Evolutionary conservation across 2,888 invertebrate species (phyloP).

Genomic region (Parelbella ahira): DNA sequence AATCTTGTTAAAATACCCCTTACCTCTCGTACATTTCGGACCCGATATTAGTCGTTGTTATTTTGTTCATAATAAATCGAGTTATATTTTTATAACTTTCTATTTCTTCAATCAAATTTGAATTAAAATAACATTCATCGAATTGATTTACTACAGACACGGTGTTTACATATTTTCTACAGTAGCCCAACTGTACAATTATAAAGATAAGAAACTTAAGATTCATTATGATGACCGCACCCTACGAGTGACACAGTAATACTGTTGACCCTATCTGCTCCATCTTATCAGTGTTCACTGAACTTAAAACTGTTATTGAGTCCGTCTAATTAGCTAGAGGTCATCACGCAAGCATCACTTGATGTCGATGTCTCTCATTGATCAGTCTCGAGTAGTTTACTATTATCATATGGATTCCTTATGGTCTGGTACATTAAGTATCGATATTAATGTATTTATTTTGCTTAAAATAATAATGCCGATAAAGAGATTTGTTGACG

Average conservation of each 20-base stretch:
- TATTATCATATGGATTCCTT: no score
- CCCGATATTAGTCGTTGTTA: slow-evolving; percentile 62
- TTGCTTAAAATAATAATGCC: no score
- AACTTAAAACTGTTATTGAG: neutral
- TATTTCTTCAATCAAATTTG: slow-evolving; percentile 69
- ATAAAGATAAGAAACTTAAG: slow-evolving; percentile 4
- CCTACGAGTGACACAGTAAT: slow-evolving; percentile 2
- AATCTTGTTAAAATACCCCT: slow-evolving; percentile 27
- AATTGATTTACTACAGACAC: slow-evolving; percentile 1
- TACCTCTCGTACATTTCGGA: slow-evolving; percentile 72
- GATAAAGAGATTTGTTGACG: no score
- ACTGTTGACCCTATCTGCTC: slow-evolving; percentile 1
- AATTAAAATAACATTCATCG: slow-evolving; percentile 4
- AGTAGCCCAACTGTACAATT: slow-evolving; percentile 6
- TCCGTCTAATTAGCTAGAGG: slow-evolving; percentile 12
- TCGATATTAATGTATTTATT: no score
- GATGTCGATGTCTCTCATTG: no score
- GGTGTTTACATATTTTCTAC: slow-evolving; percentile 14
- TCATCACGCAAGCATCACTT: no score
- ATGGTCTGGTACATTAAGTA: no score
- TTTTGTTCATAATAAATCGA: slow-evolving; percentile 64
- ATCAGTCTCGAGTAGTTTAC: slow-evolving; percentile 1
- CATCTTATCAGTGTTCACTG: slow-evolving; percentile 14
- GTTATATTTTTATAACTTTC: slow-evolving; percentile 71
- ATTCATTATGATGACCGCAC: slow-evolving; percentile 14